These are phyloP conservation scores for Serrognathus titanus DNA, from an alignment of 2,888 invertebrate genomes.

Conservation along the genomic window DNA sequence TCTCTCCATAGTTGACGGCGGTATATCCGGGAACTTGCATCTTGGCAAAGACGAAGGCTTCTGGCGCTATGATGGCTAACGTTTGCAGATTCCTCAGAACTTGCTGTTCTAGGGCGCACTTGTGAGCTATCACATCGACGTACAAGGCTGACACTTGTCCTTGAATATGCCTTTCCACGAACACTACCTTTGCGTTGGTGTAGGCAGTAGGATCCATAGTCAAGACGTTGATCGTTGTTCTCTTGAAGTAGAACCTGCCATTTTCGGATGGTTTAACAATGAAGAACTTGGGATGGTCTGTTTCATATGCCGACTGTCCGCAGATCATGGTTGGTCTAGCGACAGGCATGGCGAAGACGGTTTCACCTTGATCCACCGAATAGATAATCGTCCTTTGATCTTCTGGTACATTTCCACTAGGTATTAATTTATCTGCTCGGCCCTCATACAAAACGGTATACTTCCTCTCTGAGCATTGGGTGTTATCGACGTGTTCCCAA, in stretches of 20 bases:
- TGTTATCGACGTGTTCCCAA: constrained; percentile 3
- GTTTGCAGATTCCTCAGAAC: constrained; percentile 16
- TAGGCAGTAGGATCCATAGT: constrained; percentile 17
- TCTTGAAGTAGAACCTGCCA: constrained; percentile 2
- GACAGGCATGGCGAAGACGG: constrained; percentile 4
- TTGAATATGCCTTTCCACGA: constrained; percentile 12
- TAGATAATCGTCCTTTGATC: constrained; percentile 1
- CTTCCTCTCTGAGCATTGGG: constrained; percentile 1
- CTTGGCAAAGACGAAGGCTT: constrained; percentile 17
- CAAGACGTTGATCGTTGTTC: background rate
- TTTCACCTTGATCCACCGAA: background rate
- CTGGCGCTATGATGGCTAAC: constrained; percentile 13
- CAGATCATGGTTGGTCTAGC: background rate
- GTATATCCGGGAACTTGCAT: constrained; percentile 19
- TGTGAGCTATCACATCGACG: constrained; percentile 8
- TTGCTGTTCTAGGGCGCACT: constrained; percentile 13
- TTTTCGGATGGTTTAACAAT: constrained; percentile 8
- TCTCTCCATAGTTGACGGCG: constrained; percentile 15
- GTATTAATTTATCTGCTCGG: background rate
- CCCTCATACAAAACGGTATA: constrained; percentile 5
- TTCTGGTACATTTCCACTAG: background rate
- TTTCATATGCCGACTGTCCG: constrained; percentile 2
- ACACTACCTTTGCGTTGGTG: constrained; percentile 18
- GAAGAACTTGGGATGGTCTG: constrained; percentile 6
- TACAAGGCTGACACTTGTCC: constrained; percentile 10